Evolutionary conservation across 2,888 invertebrate species (phyloP).

Genomic region (Mythimna loreyi): DNA sequence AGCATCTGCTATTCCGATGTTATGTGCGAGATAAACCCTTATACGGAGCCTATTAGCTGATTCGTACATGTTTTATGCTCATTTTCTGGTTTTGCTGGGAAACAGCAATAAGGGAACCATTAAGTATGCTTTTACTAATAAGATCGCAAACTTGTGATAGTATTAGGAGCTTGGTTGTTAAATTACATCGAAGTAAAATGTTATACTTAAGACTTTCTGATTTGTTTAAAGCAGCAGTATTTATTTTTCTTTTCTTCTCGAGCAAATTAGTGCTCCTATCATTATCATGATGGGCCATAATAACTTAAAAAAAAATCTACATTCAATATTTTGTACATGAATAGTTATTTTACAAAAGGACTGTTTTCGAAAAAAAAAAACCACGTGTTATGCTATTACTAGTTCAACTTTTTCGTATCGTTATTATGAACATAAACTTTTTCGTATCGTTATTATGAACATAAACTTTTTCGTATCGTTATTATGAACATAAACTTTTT

Average conservation of each 20-base stretch:
- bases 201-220: too few relatives aligned
- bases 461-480: too few relatives aligned
- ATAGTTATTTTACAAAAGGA: not conserved
- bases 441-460: too few relatives aligned
- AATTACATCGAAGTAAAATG: too few relatives aligned
- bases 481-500: too few relatives aligned
- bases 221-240: not conserved
- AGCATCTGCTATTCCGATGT: constrained; percentile 48
- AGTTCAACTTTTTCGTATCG: not conserved
- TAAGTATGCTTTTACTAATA: not conserved
- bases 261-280: not conserved
- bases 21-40: constrained; percentile 36
- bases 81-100: constrained; percentile 29
- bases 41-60: constrained; percentile 38
- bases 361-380: not conserved
- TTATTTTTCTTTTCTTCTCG: not conserved
- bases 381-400: not conserved
- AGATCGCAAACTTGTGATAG: not conserved
- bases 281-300: not conserved
- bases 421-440: not conserved
- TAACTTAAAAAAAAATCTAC: not conserved
- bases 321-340: not conserved
- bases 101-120: not conserved
- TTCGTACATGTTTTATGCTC: constrained; percentile 31
- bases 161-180: too few relatives aligned